Conservation (phyloP, 2,113 vertebrate species). For the Ia io region DNA sequence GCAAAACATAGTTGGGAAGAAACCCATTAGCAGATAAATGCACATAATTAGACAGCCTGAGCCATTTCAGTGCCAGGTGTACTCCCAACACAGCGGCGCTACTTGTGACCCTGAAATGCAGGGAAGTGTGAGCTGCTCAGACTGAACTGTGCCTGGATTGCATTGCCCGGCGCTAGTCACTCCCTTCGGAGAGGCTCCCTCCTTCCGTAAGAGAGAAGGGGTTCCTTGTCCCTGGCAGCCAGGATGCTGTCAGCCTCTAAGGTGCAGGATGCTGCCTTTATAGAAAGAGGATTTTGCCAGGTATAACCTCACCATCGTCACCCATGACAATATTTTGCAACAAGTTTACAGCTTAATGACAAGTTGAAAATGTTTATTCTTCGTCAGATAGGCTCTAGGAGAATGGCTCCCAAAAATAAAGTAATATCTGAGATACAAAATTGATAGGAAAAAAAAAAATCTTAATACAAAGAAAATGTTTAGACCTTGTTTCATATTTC, state of each 20-base stretch:
- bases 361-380: background rate
- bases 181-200: background rate
- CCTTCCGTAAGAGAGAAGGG: background rate
- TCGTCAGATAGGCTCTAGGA: background rate
- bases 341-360: background rate
- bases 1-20: background rate
- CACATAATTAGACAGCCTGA: background rate
- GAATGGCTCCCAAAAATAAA: background rate
- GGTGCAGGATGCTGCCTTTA: background rate
- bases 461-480: background rate
- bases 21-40: background rate
- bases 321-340: background rate
- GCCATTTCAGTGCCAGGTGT: background rate
- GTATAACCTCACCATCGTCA: background rate
- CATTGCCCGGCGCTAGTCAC: too few species aligned
- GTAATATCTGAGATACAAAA: background rate
- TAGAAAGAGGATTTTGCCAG: background rate
- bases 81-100: background rate
- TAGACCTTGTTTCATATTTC: background rate
- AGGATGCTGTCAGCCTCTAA: background rate
- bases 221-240: background rate
- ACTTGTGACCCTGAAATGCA: background rate
- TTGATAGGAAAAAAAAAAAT: background rate
- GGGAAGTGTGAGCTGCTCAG: background rate
- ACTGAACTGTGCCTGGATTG: background rate